Conservation (phyloP, 2,888 invertebrate species). For the Campopleginae sp. region DNA sequence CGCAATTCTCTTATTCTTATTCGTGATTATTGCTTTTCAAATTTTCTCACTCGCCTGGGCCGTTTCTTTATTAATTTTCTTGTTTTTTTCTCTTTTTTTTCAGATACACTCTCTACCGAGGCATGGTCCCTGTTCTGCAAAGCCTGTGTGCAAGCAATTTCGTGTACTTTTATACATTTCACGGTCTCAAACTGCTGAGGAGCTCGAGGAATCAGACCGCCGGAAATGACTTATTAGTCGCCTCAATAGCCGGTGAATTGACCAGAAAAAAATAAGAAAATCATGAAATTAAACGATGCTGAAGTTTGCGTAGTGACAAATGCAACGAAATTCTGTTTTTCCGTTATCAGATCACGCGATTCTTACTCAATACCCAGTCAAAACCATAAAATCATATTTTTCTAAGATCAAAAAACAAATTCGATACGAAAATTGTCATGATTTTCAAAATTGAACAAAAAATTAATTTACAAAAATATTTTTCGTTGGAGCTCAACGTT, state of each 20-base stretch:
- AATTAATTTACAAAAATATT: too few species aligned
- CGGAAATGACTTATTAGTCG: constrained; percentile 90
- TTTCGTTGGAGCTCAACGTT: too few species aligned
- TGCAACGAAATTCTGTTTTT: too few species aligned
- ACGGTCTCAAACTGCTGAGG: constrained; percentile 88
- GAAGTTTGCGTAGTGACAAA: too few species aligned
- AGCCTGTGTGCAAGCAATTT: constrained; percentile 95
- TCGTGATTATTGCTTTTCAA: constrained; percentile 43
- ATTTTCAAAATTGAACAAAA: too few species aligned
- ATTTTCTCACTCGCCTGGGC: neutral
- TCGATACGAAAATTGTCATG: too few species aligned
- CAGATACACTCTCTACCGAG: constrained; percentile 90
- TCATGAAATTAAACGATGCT: too few species aligned
- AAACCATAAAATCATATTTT: too few species aligned
- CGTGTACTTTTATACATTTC: constrained; percentile 97
- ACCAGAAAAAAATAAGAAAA: neutral
- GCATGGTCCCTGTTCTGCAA: constrained; percentile 92
- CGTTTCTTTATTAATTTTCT: too few species aligned
- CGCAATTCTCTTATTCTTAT: neutral
- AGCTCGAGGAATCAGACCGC: constrained; percentile 86
- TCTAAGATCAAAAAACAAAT: too few species aligned
- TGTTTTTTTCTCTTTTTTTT: constrained; percentile 69
- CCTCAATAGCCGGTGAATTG: constrained; percentile 89
- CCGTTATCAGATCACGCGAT: too few species aligned
- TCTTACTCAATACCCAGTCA: too few species aligned